Base-by-base conservation (phyloP, 2,113 vertebrate species). In the Callocephalon fimbriatum region DNA sequence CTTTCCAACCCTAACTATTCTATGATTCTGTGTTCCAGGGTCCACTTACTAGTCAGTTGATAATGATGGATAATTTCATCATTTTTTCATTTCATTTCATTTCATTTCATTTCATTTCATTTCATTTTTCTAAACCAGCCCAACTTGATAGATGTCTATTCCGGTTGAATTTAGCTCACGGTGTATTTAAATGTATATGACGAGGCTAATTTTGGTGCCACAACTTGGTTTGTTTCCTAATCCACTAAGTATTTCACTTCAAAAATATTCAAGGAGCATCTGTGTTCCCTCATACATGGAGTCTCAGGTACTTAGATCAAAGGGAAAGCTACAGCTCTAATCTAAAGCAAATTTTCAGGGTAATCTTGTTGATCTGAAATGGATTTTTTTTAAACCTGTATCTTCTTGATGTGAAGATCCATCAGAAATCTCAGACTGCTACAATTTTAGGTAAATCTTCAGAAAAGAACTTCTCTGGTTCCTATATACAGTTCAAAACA, bases 321-420 rank as follows among this genome's bases (percentile, higher is more conserved):
- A 93, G 68, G 17, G 27, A 97, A 96, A 94, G 66, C 29, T 85
- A 86, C 31, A 80, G 48, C 18, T 96, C 44, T 94, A 85, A 95
- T 51, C 15, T 72, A 54, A 95, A 95, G 66, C 45, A 75, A 96
- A 87, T 74, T 56, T 84, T 68, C 44, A 45, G 75, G 44, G 66
- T 95, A 96, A 94, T 96, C 61, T 35, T 75, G 23, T 84, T 96
- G 32, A 54, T 90, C 77, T 90, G 40, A 97, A 90, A 84, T 76
- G 1, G 12, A 42, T 86, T 92, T 93, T 56, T 79, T 73, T 40
- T 0, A 77, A 93, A 82, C 4, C 8, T 62, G 0, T 74, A 79
- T 87, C 72, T 93, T 93, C 47, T 83, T 86, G 59, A 95, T 94
- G 54, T 91, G 75, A 92, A 95, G 91, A 91, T 38, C 45, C 79